Percentiles rank a stretch among this genome's conserved stretches.
Conservation (phyloP, 2,888 invertebrate species). For the Ceriagrion tenellum region DNA sequence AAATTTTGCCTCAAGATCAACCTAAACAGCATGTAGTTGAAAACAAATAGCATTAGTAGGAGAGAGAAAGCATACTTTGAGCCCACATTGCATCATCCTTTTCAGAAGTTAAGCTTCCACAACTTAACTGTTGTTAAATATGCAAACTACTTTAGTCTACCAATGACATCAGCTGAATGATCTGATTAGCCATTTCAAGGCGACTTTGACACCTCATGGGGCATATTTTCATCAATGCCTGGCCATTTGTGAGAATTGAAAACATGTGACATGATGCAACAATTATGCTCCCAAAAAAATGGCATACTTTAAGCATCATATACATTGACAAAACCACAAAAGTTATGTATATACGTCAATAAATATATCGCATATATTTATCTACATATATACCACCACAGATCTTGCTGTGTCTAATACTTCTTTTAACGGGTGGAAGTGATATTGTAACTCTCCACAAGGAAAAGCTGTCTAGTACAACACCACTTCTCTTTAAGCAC, state of each 20-base stretch:
- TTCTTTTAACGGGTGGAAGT: neutral
- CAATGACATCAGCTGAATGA: conserved; percentile 2
- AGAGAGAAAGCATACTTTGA: conserved; percentile 66
- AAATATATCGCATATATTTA: conserved; percentile 10
- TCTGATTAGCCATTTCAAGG: neutral
- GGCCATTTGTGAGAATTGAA: conserved; percentile 32
- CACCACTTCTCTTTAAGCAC: conserved; percentile 28
- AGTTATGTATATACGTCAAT: conserved; percentile 8
- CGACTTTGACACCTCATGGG: neutral
- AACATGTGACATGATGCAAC: conserved; percentile 21
- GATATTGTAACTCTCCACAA: neutral
- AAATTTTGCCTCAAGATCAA: conserved; percentile 52
- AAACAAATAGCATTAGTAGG: neutral
- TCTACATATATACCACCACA: conserved; percentile 41
- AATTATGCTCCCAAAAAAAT: conserved; percentile 7
- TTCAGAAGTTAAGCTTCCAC: neutral
- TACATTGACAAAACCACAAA: conserved; percentile 19
- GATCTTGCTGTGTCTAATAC: neutral
- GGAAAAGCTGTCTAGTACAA: neutral
- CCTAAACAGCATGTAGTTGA: conserved; percentile 15
- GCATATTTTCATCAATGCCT: neutral
- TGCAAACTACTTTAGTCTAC: neutral
- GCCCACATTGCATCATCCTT: conserved; percentile 10
- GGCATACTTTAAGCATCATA: conserved; percentile 32
- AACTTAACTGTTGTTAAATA: neutral